Evolutionary conservation across 1,140 invertebrate species (phyloP).

Genomic region (Popillia japonica): DNA sequence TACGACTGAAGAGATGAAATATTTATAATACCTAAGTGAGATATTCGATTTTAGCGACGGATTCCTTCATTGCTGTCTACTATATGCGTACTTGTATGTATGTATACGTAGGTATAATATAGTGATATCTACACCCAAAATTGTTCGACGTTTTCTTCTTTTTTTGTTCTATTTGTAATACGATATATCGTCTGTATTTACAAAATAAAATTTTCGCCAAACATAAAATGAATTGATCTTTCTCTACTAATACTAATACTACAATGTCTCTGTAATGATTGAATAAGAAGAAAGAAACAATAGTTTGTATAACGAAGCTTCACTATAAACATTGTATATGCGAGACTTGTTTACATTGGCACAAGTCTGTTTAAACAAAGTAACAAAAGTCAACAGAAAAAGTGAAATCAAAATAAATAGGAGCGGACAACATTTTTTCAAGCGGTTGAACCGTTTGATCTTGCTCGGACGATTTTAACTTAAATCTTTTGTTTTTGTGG

Average conservation of each 20-base stretch:
- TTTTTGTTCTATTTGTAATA: too few species aligned
- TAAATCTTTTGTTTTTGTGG: neutral
- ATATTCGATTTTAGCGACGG: slow-evolving; percentile 22
- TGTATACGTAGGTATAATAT: too few species aligned
- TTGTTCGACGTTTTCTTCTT: too few species aligned
- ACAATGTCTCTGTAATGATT: neutral
- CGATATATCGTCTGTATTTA: too few species aligned
- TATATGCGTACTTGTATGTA: too few species aligned
- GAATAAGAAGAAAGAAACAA: neutral
- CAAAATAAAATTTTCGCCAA: too few species aligned
- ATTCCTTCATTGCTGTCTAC: neutral
- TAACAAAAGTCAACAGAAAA: slow-evolving; percentile 38
- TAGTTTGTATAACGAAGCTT: slow-evolving; percentile 12
- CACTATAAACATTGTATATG: slow-evolving; percentile 35
- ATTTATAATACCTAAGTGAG: slow-evolving; percentile 25
- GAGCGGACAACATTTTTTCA: slow-evolving; percentile 8
- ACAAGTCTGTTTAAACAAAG: slow-evolving; percentile 39
- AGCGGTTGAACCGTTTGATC: slow-evolving; percentile 4
- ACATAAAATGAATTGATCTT: too few species aligned
- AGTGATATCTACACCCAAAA: too few species aligned
- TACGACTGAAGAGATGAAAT: slow-evolving; percentile 10
- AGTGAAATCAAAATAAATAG: slow-evolving; percentile 37
- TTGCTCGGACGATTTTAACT: neutral
- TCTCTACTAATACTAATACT: neutral
- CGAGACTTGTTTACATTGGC: slow-evolving; percentile 36